phyloP scores from a whole-genome alignment of 1,140 invertebrate species.

The Sesamia nonagrioides region DNA sequence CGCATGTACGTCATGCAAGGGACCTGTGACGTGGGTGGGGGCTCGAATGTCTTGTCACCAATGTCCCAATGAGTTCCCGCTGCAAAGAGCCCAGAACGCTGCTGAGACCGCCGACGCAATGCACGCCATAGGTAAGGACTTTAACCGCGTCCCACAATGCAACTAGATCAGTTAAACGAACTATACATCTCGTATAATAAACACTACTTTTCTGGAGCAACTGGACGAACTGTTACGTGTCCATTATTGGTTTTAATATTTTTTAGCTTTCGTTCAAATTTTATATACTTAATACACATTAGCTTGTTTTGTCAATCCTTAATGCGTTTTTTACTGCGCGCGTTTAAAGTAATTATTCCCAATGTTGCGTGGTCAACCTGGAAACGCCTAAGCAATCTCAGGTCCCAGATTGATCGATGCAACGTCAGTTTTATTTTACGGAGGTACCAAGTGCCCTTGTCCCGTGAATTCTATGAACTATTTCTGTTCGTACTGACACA shows the following conservation, averaged over 20 bases:
- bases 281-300: too few species aligned
- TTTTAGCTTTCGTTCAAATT: too few species aligned
- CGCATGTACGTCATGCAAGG: conserved; percentile 77
- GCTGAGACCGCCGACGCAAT: conserved; percentile 62
- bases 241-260: too few species aligned
- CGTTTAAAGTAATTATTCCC: background rate
- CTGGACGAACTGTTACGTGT: too few species aligned
- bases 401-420: background rate
- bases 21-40: conserved; percentile 66
- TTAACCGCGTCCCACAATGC: background rate
- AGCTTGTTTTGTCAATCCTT: background rate
- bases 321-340: background rate
- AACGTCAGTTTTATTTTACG: background rate
- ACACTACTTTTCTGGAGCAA: too few species aligned
- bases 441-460: too few species aligned
- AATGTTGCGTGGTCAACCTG: background rate
- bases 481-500: background rate
- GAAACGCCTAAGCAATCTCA: background rate
- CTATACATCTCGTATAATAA: too few species aligned
- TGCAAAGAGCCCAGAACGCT: conserved; percentile 59
- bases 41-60: conserved; percentile 63
- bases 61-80: conserved; percentile 65
- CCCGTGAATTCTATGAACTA: background rate
- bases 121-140: conserved; percentile 13
- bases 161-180: too few species aligned